These are phyloP conservation scores for Tenthredo livida DNA, from an alignment of 2,888 invertebrate genomes.

Conservation along the genomic window DNA sequence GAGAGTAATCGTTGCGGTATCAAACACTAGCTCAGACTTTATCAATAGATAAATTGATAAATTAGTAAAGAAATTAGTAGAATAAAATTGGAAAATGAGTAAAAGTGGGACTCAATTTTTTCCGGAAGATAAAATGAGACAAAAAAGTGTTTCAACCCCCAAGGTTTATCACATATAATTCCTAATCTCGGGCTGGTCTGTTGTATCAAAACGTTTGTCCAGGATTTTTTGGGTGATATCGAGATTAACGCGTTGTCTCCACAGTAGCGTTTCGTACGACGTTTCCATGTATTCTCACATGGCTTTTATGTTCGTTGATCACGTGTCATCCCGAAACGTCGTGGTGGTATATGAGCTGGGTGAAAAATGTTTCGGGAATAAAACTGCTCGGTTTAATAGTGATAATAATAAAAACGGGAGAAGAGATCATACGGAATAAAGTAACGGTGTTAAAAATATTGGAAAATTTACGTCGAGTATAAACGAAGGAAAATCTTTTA, in stretches of 20 bases:
- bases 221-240: not conserved
- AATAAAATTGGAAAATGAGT: too few relatives aligned
- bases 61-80: too few relatives aligned
- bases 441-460: not conserved
- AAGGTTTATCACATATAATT: not conserved
- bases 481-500: not conserved
- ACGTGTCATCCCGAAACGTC: not conserved
- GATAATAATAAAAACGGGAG: not conserved
- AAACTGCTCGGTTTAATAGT: not conserved
- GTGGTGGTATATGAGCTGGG: not conserved
- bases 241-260: not conserved
- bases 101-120: not conserved
- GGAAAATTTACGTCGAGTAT: not conserved
- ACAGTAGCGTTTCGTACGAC: not conserved
- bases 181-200: not conserved
- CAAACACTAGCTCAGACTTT: not conserved
- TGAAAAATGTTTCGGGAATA: not conserved
- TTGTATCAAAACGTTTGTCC: not conserved
- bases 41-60: not conserved
- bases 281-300: not conserved
- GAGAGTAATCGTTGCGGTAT: not conserved
- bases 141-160: not conserved
- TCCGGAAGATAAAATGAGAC: not conserved
- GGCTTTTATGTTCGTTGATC: not conserved
- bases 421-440: slow-evolving; percentile 3